These are phyloP conservation scores for Ophthalmolycus amberensis DNA, from an alignment of 2,113 vertebrate species.

Conservation along the genomic window DNA sequence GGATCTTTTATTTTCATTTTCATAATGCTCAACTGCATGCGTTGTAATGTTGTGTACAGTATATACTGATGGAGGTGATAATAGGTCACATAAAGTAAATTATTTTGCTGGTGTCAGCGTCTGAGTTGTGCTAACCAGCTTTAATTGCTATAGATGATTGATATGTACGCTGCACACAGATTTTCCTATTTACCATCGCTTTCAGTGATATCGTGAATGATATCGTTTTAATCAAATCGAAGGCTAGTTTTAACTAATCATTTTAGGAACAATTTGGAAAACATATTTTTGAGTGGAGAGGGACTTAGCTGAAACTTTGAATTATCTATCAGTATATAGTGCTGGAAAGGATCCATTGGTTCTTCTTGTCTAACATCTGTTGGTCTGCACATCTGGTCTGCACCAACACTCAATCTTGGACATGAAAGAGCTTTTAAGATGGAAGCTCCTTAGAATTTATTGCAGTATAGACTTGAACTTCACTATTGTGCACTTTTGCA, in stretches of 20 bases:
- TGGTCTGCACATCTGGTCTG: not conserved
- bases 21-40: not conserved
- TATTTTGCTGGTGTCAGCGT: not conserved
- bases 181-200: not conserved
- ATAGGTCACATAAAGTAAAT: not conserved
- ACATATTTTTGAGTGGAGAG: not conserved
- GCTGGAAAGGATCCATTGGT: not conserved
- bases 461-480: not conserved
- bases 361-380: not conserved
- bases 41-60: not conserved
- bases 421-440: not conserved
- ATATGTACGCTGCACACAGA: not conserved
- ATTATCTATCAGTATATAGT: not conserved
- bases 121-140: not conserved
- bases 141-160: not conserved
- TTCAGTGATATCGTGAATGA: not conserved
- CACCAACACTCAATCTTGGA: not conserved
- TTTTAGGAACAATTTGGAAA: not conserved
- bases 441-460: not conserved
- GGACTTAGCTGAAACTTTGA: not conserved
- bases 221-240: not conserved
- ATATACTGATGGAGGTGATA: not conserved
- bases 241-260: not conserved
- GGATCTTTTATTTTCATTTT: not conserved
- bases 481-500: not conserved